A percentile compares a stretch with the other conserved stretches of the same genome.
phyloP scores from a whole-genome alignment of 2,888 invertebrate species.

The Drosophila histrio region DNA sequence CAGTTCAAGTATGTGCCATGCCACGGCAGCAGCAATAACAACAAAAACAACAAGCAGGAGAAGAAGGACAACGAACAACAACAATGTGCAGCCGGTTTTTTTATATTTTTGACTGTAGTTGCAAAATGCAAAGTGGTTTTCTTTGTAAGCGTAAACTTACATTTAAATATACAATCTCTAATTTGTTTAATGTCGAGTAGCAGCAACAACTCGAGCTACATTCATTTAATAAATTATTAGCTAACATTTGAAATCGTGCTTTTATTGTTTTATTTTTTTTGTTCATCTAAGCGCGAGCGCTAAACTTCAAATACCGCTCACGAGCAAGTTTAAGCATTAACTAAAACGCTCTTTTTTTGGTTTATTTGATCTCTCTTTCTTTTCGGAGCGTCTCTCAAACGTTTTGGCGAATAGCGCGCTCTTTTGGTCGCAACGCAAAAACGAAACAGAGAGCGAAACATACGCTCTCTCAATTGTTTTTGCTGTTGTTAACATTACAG shows the following conservation, averaged over 20 bases:
- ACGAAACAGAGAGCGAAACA: conserved; percentile 2
- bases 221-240: conserved; percentile 2
- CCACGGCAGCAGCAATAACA: conserved; percentile 18
- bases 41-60: background rate
- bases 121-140: conserved; percentile 43
- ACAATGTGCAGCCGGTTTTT: conserved; percentile 52
- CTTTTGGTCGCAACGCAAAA: background rate
- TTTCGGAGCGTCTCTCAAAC: conserved; percentile 4
- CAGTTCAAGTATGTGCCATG: conserved; percentile 25
- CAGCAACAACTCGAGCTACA: background rate
- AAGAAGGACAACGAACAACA: background rate
- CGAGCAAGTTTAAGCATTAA: conserved; percentile 41
- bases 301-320: conserved; percentile 14
- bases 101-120: conserved; percentile 41
- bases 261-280: conserved; percentile 2
- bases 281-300: conserved; percentile 11
- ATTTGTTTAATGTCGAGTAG: background rate
- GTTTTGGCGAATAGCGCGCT: conserved; percentile 3
- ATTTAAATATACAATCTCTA: conserved; percentile 12
- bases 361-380: conserved; percentile 36
- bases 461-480: background rate
- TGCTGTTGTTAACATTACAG: background rate
- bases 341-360: conserved; percentile 38
- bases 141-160: conserved; percentile 28
- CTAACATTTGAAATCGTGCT: background rate